These are phyloP conservation scores for Apodemia zela DNA, from an alignment of 2,888 invertebrate species.

Conservation along the genomic window DNA sequence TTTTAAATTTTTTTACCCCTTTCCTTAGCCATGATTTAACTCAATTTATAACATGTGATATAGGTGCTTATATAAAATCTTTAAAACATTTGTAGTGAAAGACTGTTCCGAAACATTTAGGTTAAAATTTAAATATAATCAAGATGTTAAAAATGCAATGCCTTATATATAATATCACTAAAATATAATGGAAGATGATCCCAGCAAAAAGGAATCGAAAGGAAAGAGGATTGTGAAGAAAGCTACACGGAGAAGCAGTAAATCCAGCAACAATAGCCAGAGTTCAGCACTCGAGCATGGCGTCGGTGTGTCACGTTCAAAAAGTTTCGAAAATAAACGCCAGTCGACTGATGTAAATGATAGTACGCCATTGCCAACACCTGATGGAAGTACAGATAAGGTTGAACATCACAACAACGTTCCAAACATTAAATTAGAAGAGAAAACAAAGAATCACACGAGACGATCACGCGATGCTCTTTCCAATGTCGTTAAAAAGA, in stretches of 20 bases:
- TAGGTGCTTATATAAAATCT: neutral
- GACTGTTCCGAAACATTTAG: neutral
- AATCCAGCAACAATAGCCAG: slow-evolving; percentile 55
- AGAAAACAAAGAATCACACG: slow-evolving; percentile 32
- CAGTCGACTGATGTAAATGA: slow-evolving; percentile 50
- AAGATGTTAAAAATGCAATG: slow-evolving; percentile 56
- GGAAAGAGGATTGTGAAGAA: slow-evolving; percentile 71
- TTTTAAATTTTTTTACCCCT: slow-evolving; percentile 7
- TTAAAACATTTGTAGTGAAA: neutral
- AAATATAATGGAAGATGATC: slow-evolving; percentile 76
- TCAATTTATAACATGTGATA: neutral
- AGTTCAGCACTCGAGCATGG: slow-evolving; percentile 46
- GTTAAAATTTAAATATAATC: slow-evolving; percentile 30
- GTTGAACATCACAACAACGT: slow-evolving; percentile 35
- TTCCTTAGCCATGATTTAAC: neutral
- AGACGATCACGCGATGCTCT: slow-evolving; percentile 28
- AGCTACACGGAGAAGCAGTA: slow-evolving; percentile 63
- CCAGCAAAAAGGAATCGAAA: slow-evolving; percentile 71
- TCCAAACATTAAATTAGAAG: slow-evolving; percentile 40
- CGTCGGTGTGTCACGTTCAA: slow-evolving; percentile 51
- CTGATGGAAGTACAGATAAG: slow-evolving; percentile 50
- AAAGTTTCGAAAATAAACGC: slow-evolving; percentile 57
- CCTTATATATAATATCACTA: slow-evolving; percentile 32
- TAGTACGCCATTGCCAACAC: slow-evolving; percentile 49
- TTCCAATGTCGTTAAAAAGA: slow-evolving; percentile 39